phyloP scores from a whole-genome alignment of 1,140 invertebrate species.

The Pristionchus pacificus region DNA sequence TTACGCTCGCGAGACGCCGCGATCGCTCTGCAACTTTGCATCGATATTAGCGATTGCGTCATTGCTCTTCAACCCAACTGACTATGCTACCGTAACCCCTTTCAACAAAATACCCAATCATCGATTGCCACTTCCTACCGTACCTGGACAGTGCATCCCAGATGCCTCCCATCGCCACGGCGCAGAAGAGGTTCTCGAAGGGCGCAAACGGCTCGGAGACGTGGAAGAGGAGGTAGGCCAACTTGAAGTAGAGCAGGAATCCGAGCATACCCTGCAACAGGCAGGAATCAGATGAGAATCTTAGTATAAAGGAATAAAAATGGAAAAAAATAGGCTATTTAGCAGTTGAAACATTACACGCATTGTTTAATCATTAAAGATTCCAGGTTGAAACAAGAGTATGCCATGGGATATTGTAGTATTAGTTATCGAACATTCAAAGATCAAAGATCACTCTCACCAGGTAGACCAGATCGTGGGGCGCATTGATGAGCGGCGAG shows the following conservation, averaged over 20 bases:
- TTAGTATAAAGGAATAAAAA: slow-evolving; percentile 10
- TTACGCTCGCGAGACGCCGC: slow-evolving; percentile 23
- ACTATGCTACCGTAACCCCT: background rate
- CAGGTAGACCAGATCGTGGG: slow-evolving; percentile 92
- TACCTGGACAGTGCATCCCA: slow-evolving; percentile 78
- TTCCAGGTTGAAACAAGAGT: no score
- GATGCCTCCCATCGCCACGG: slow-evolving; percentile 92
- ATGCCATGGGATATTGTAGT: no score
- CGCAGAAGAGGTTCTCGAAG: slow-evolving; percentile 95
- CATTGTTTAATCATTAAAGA: slow-evolving; percentile 16
- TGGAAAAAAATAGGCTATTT: slow-evolving; percentile 11
- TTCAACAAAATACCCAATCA: slow-evolving; percentile 7
- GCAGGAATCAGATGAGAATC: background rate
- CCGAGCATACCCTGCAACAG: slow-evolving; percentile 77
- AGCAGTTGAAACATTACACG: slow-evolving; percentile 1
- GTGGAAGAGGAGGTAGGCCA: slow-evolving; percentile 88
- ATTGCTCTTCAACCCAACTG: background rate
- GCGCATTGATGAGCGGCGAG: slow-evolving; percentile 88
- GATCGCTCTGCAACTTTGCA: slow-evolving; percentile 27
- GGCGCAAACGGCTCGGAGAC: slow-evolving; percentile 97
- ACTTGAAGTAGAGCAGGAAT: slow-evolving; percentile 97
- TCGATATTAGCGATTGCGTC: background rate
- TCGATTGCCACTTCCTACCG: background rate
- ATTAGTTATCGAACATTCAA: slow-evolving; percentile 6
- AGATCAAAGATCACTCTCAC: slow-evolving; percentile 19